Evolutionary conservation across 2,797 vertebrate species (phyloP).

Genomic region (Tokudaia muenninki): DNA sequence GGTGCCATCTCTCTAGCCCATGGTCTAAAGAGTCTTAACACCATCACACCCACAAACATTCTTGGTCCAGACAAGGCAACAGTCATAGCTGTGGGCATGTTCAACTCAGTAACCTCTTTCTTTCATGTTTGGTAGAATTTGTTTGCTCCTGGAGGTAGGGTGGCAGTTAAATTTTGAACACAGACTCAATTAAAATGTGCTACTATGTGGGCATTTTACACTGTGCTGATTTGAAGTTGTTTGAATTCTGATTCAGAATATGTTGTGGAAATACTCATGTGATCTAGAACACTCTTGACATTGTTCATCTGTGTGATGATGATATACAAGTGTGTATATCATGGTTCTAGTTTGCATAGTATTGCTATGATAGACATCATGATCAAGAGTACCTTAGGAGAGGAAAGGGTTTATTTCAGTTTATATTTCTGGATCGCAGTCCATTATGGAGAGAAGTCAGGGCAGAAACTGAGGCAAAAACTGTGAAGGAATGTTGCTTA

Average conservation of each 20-base stretch:
- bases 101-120: background rate
- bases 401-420: background rate
- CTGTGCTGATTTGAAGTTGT: background rate
- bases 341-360: background rate
- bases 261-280: background rate
- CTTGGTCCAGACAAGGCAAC: background rate
- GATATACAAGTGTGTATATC: background rate
- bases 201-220: background rate
- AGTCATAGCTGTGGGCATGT: background rate
- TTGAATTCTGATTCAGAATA: constrained; percentile 5
- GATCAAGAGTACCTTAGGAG: background rate
- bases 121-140: constrained; percentile 1
- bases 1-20: background rate
- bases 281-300: background rate
- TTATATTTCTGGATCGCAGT: background rate
- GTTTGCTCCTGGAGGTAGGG: background rate
- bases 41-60: background rate
- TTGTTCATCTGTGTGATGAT: background rate
- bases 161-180: constrained; percentile 17
- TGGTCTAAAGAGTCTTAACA: background rate
- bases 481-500: background rate
- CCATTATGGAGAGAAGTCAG: background rate
- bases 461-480: background rate
- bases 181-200: background rate
- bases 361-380: background rate